phyloP scores from a whole-genome alignment of 2,797 vertebrate species.

The Esox lucius region DNA sequence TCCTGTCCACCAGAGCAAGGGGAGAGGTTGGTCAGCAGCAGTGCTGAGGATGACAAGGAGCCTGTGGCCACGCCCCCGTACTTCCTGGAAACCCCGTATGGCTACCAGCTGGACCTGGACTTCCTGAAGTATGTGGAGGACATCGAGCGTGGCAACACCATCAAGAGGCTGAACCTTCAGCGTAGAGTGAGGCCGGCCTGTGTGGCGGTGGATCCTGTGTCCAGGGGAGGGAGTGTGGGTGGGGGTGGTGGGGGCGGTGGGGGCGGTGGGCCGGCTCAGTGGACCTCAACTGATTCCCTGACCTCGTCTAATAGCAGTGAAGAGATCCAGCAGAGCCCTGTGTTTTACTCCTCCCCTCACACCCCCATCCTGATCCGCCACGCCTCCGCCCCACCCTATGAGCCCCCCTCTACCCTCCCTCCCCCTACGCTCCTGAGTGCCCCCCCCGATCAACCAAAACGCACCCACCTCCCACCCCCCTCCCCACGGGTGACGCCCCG shows the following conservation, averaged over 20 bases:
- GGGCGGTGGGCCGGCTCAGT: constrained; percentile 59
- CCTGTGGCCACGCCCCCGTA: constrained; percentile 76
- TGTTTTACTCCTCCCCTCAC: constrained; percentile 55
- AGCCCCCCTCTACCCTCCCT: constrained; percentile 43
- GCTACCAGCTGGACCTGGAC: constrained; percentile 95
- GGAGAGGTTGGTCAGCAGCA: constrained; percentile 76
- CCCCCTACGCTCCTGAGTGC: constrained; percentile 47
- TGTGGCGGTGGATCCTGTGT: constrained; percentile 36
- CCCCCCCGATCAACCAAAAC: constrained; percentile 76
- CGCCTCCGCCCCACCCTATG: constrained; percentile 55
- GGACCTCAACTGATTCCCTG: constrained; percentile 93
- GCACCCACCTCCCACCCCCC: constrained; percentile 78
- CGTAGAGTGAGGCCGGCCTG: constrained; percentile 80
- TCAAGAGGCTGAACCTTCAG: constrained; percentile 91
- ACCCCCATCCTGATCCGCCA: constrained; percentile 46
- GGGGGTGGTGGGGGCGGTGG: constrained; percentile 58
- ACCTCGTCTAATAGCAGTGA: constrained; percentile 92
- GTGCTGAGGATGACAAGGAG: constrained; percentile 80
- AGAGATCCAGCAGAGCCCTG: constrained; percentile 83
- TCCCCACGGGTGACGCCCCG: constrained; percentile 80
- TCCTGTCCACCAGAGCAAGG: constrained; percentile 73
- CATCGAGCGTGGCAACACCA: constrained; percentile 95
- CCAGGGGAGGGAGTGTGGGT: constrained; percentile 58
- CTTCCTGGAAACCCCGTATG: constrained; percentile 96
- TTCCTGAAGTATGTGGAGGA: constrained; percentile 99